Evolutionary conservation across 53 echinoderm and acorn worm genomes (phyloP).

Genomic region (Arbacia lixula): DNA sequence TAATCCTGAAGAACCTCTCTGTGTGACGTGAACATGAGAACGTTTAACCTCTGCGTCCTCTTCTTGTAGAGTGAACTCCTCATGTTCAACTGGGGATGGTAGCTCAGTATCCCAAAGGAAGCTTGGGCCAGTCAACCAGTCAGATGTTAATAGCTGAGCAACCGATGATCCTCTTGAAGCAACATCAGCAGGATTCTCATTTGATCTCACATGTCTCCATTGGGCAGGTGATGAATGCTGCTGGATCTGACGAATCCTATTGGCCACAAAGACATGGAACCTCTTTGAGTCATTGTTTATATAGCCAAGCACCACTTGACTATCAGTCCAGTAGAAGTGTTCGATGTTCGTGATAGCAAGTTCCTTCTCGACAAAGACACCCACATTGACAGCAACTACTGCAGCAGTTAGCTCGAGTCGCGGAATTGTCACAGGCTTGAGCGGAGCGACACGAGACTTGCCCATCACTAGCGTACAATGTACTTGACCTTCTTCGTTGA

Average conservation of each 20-base stretch:
- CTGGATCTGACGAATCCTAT: conserved; percentile 50
- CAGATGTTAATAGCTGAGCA: not conserved
- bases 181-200: conserved; percentile 63
- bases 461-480: conserved; percentile 60
- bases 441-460: conserved; percentile 56
- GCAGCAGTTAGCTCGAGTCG: conserved; percentile 62
- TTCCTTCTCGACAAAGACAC: conserved; percentile 39
- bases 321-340: conserved; percentile 66
- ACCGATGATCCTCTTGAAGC: conserved; percentile 39
- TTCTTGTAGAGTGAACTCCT: not conserved
- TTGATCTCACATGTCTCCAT: conserved; percentile 51
- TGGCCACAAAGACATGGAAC: conserved; percentile 60
- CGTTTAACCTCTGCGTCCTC: conserved; percentile 42
- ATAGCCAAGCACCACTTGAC: conserved; percentile 59
- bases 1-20: not conserved
- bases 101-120: conserved; percentile 43
- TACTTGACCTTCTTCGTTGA: conserved; percentile 37
- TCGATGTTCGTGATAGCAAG: conserved; percentile 7
- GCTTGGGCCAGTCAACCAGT: conserved; percentile 54
- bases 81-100: not conserved
- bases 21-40: not conserved
- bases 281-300: conserved; percentile 53
- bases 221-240: conserved; percentile 13
- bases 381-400: conserved; percentile 25
- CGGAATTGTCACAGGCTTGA: conserved; percentile 55